Evolutionary conservation across 1,140 invertebrate genomes (phyloP).

Genomic region (Leptinotarsa defecta): DNA sequence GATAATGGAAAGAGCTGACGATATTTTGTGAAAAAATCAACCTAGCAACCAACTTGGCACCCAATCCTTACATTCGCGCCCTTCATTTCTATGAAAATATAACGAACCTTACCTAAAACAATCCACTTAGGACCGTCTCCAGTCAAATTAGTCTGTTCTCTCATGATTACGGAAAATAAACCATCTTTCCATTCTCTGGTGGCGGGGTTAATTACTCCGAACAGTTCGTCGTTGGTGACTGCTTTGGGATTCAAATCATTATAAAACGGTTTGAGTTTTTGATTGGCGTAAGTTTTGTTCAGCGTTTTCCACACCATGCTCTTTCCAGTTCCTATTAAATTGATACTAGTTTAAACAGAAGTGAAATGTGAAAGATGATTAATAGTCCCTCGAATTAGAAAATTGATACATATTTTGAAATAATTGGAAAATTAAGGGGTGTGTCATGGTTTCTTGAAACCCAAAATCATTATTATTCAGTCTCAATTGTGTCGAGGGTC

Average conservation of each 20-base stretch:
- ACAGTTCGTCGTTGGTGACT: conserved; percentile 94
- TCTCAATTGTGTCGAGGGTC: too few relatives aligned
- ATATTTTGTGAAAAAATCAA: background rate
- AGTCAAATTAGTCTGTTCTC: conserved; percentile 87
- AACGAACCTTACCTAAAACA: conserved; percentile 63
- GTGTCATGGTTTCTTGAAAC: too few relatives aligned
- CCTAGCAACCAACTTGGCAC: background rate
- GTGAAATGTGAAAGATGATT: too few relatives aligned
- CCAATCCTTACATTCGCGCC: background rate
- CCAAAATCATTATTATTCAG: too few relatives aligned
- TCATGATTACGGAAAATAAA: conserved; percentile 89
- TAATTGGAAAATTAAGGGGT: too few relatives aligned
- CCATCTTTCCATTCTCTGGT: conserved; percentile 98
- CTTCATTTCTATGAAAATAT: background rate
- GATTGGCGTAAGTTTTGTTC: conserved; percentile 75
- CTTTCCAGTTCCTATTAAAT: conserved; percentile 79
- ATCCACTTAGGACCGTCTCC: conserved; percentile 94
- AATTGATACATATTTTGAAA: too few relatives aligned
- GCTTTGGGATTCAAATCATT: conserved; percentile 94
- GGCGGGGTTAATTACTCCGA: conserved; percentile 92
- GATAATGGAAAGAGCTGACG: too few relatives aligned
- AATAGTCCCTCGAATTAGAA: too few relatives aligned
- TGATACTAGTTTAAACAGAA: background rate
- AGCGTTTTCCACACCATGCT: conserved; percentile 92
- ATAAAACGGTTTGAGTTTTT: conserved; percentile 80